These are phyloP conservation scores for Antechinus stuartii DNA, from an alignment of 2,113 vertebrate genomes.

Conservation along the genomic window DNA sequence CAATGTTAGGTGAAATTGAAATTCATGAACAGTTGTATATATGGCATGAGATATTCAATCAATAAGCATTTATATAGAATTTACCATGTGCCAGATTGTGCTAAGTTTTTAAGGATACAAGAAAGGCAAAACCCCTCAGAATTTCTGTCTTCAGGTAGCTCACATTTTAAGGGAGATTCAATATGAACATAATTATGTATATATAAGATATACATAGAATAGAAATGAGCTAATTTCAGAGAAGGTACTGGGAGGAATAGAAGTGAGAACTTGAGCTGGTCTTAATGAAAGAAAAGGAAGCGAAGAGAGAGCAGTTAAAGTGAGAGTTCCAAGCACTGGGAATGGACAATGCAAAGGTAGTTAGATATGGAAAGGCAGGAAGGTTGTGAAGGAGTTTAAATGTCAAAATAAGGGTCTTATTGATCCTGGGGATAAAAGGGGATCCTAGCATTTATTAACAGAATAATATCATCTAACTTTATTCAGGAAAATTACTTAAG, in stretches of 20 bases:
- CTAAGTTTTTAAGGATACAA: neutral
- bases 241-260: neutral
- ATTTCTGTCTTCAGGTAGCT: neutral
- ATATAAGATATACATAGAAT: neutral
- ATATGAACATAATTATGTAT: neutral
- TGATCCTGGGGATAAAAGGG: neutral
- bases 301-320: neutral
- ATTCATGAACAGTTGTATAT: neutral
- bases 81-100: neutral
- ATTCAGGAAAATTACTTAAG: neutral
- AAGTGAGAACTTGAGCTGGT: neutral
- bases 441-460: neutral
- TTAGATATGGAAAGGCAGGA: neutral
- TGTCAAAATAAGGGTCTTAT: neutral
- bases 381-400: neutral
- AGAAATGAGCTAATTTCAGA: neutral
- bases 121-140: neutral
- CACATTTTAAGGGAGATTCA: neutral
- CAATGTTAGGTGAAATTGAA: neutral
- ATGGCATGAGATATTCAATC: neutral
- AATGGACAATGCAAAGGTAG: neutral
- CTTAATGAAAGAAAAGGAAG: neutral
- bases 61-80: neutral
- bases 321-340: neutral
- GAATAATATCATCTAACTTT: neutral